Evolutionary conservation across 2,797 vertebrate species (phyloP), one percentile per base, ranked within the genome.

Genomic region (Ctenochaetus hawaiiensis): DNA sequence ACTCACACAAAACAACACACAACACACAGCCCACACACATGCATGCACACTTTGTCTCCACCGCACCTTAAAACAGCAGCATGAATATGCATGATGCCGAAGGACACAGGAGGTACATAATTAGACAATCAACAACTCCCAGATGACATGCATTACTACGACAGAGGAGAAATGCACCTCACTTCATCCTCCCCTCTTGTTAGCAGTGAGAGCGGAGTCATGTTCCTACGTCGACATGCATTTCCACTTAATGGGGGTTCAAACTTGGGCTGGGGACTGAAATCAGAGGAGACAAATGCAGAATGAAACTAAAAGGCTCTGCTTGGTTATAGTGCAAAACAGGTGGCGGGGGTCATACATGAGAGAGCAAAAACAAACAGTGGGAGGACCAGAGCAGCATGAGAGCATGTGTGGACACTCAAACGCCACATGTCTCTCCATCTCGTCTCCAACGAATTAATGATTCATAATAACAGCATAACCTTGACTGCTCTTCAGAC

Each of bases 31-130:
- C 52, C 22, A 53, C 54, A 75, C 75, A 59, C 54, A 49, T 4
- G 45, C 54, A 49, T 4, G 45, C 62, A 13, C 1, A 75, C 78
- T 66, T 82, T 83, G 82, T 87, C 90, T 86, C 78, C 60, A 82
- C 79, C 85, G 87, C 93, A 93, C 92, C 92, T 94, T 92, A 87
- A 89, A 90, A 91, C 85, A 83, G 78, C 89, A 80, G 77, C 91
- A 94, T 95, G 91, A 95, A 95, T 96, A 96, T 95, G 91, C 89
- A 95, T 94, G 89, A 93, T 57, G 80, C 88, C 63, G 86, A 93
- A 93, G 92, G 92, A 91, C 91, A 92, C 89, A 81, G 90, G 83
- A 89, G 92, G 86, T 83, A 92, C 93, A 92, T 93, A 93, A 94
- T 94, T 93, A 94, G 90, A 90, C 92, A 94, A 95, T 94, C 94